A percentile compares a stretch with the other conserved stretches of the same genome.
Conservation (phyloP, 2,888 invertebrate species). For the Andrena chrysosceles region DNA sequence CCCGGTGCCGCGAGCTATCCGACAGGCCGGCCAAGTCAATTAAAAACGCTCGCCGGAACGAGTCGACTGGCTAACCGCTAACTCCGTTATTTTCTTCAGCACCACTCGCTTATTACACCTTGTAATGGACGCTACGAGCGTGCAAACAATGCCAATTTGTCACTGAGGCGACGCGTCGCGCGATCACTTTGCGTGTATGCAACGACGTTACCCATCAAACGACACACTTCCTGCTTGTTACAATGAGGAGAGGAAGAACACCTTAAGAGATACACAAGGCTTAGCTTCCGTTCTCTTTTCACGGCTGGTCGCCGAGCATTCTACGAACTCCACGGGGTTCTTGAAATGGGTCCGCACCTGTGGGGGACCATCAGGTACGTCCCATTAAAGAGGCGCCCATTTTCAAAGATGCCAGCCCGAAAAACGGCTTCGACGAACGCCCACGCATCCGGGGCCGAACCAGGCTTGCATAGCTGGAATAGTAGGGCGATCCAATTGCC, state of each 20-base stretch:
- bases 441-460: constrained; percentile 61
- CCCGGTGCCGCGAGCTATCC: constrained; percentile 26
- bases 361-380: constrained; percentile 51
- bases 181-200: background rate
- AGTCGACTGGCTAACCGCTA: constrained; percentile 18
- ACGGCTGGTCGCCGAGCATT: constrained; percentile 19
- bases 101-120: constrained; percentile 28
- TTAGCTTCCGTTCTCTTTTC: constrained; percentile 66
- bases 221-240: constrained; percentile 20
- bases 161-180: background rate
- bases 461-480: constrained; percentile 30
- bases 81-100: constrained; percentile 39
- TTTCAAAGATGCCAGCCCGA: constrained; percentile 53
- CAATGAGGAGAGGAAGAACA: constrained; percentile 1
- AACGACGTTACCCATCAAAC: background rate
- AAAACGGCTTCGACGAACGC: constrained; percentile 54
- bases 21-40: constrained; percentile 55
- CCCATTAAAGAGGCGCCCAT: constrained; percentile 51
- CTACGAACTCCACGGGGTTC: constrained; percentile 34
- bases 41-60: constrained; percentile 48
- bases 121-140: constrained; percentile 12
- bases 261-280: constrained; percentile 13
- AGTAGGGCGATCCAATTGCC: constrained; percentile 55
- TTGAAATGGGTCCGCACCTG: constrained; percentile 65
- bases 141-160: constrained; percentile 21